These are phyloP conservation scores for Celastrina argiolus DNA, from an alignment of 2,888 invertebrate species.

Conservation along the genomic window DNA sequence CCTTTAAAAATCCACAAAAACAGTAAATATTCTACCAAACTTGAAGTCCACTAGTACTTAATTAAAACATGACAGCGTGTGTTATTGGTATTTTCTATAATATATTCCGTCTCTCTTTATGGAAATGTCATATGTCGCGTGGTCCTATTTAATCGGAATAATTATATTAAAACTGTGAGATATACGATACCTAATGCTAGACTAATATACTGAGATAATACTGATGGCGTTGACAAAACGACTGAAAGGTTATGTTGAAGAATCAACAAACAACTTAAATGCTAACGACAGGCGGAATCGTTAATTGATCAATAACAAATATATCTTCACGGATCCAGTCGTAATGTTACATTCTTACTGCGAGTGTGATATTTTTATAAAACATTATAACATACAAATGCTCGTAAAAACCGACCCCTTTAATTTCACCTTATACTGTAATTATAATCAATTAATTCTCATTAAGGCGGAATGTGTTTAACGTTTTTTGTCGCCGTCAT, in stretches of 20 bases:
- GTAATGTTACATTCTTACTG: neutral
- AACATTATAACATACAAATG: neutral
- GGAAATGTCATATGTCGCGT: neutral
- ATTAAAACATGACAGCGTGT: neutral
- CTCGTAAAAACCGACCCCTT: slow-evolving; percentile 1
- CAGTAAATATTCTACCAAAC: neutral
- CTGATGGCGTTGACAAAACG: neutral
- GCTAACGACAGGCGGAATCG: neutral
- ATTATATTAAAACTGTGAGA: slow-evolving; percentile 5
- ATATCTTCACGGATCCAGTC: neutral
- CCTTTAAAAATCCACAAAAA: neutral
- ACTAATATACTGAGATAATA: neutral
- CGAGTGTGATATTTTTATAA: neutral
- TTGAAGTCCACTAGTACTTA: neutral
- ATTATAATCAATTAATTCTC: slow-evolving; percentile 21
- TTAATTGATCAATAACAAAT: neutral
- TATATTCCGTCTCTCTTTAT: neutral
- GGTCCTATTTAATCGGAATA: neutral
- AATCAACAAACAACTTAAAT: neutral
- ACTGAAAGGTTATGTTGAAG: neutral
- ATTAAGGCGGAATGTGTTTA: slow-evolving; percentile 14
- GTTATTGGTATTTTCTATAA: neutral
- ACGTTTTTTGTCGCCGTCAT: slow-evolving; percentile 16
- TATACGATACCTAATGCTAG: neutral
- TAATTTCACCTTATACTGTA: slow-evolving; percentile 2